phyloP scores from a whole-genome alignment of 2,113 vertebrate species.

The Ailuropoda melanoleuca region DNA sequence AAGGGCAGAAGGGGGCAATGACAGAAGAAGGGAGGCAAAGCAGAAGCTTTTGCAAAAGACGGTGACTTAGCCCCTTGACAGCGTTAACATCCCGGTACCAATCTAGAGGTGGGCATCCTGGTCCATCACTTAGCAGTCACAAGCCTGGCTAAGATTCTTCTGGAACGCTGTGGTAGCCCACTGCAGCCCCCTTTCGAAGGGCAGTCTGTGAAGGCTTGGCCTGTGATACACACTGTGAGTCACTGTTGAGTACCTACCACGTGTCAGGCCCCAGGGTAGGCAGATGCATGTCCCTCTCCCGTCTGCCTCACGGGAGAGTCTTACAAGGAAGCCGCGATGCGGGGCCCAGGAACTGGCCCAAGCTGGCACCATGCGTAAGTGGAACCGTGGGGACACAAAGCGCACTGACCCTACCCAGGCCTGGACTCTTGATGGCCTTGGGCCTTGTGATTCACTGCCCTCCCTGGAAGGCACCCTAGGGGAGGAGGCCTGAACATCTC shows the following conservation, averaged over 20 bases:
- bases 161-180: background rate
- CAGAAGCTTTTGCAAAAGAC: background rate
- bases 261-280: background rate
- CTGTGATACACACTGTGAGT: background rate
- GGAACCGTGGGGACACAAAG: background rate
- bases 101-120: background rate
- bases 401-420: accelerated
- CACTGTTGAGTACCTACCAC: background rate
- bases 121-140: too few species aligned
- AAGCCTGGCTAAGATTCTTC: background rate
- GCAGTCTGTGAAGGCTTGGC: background rate
- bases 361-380: accelerated
- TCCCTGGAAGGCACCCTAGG: background rate
- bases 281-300: background rate
- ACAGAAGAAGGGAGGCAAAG: background rate
- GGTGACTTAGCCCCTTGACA: background rate
- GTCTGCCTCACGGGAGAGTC: accelerated
- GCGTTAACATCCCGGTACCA: background rate
- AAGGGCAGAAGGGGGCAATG: background rate
- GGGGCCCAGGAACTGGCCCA: background rate
- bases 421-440: background rate
- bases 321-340: background rate
- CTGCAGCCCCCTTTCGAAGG: background rate
- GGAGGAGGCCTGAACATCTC: background rate
- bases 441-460: accelerated